Percentiles rank a stretch among this genome's conserved stretches.
phyloP scores from a whole-genome alignment of 2,888 invertebrate species.

The Scaptomyza polygonia region DNA sequence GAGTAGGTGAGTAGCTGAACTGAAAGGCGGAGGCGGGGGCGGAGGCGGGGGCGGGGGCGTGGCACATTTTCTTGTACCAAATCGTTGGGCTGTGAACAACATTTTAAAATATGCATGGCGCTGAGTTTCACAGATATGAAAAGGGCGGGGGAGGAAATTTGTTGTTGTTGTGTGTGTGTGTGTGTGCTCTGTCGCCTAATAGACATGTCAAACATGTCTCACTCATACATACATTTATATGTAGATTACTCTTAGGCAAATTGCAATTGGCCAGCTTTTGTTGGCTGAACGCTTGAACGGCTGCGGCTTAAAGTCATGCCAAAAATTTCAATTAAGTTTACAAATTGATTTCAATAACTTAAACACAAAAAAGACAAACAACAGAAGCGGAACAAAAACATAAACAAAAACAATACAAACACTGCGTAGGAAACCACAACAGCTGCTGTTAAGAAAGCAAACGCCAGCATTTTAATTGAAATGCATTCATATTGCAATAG shows the following conservation, averaged over 20 bases:
- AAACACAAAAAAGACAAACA: constrained; percentile 50
- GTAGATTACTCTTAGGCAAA: constrained; percentile 47
- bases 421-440: constrained; percentile 47
- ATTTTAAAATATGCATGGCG: constrained; percentile 59
- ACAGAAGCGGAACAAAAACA: constrained; percentile 10
- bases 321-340: constrained; percentile 66
- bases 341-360: constrained; percentile 70
- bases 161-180: not conserved
- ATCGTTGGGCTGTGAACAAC: constrained; percentile 55
- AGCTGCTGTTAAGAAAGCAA: constrained; percentile 67
- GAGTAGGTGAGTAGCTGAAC: constrained; percentile 15
- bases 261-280: constrained; percentile 15
- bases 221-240: not conserved
- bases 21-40: not conserved
- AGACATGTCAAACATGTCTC: constrained; percentile 61
- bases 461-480: constrained; percentile 68
- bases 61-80: constrained; percentile 30
- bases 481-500: constrained; percentile 74
- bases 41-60: constrained; percentile 5
- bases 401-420: constrained; percentile 29
- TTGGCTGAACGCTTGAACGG: constrained; percentile 10
- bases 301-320: constrained; percentile 15
- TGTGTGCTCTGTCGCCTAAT: constrained; percentile 44
- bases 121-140: constrained; percentile 6
- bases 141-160: not conserved